Evolutionary conservation across 2,888 invertebrate species (phyloP).

Genomic region (Cartodere bifasciata): DNA sequence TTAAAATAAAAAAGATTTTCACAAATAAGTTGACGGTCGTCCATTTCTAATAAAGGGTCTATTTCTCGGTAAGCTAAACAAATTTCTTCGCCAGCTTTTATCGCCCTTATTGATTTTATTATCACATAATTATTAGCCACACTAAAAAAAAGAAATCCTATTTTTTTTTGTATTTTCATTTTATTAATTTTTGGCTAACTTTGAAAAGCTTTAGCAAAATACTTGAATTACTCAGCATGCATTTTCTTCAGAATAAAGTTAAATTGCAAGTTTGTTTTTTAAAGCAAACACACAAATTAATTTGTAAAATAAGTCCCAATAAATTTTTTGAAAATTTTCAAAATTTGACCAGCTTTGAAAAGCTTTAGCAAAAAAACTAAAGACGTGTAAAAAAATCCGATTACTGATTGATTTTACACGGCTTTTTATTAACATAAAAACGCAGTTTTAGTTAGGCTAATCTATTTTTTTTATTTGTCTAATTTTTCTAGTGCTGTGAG

Average conservation of each 20-base stretch:
- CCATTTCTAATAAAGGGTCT: slow-evolving; percentile 12
- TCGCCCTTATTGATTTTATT: slow-evolving; percentile 17
- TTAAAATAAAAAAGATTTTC: slow-evolving; percentile 16
- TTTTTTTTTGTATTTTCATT: slow-evolving; percentile 1
- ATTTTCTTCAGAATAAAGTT: slow-evolving; percentile 1
- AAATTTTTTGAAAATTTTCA: too few species aligned
- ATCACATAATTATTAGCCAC: slow-evolving; percentile 15
- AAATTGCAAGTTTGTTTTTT: slow-evolving; percentile 1
- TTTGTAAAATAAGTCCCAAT: too few species aligned
- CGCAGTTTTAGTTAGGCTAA: too few species aligned
- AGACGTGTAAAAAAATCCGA: too few species aligned
- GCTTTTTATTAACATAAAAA: too few species aligned
- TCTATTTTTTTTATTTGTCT: too few species aligned
- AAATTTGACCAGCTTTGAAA: too few species aligned
- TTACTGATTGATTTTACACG: too few species aligned
- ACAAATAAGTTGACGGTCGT: slow-evolving; percentile 15
- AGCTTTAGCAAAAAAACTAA: too few species aligned
- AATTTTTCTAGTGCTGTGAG: too few species aligned
- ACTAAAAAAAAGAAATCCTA: slow-evolving; percentile 14
- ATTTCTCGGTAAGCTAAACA: slow-evolving; percentile 19
- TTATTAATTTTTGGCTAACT: slow-evolving; percentile 1
- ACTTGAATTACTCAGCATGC: background rate
- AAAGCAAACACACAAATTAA: too few species aligned
- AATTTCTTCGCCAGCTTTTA: slow-evolving; percentile 19
- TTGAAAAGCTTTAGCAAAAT: background rate